phyloP scores from a whole-genome alignment of 2,888 invertebrate species.

The Dendrolimus houi region DNA sequence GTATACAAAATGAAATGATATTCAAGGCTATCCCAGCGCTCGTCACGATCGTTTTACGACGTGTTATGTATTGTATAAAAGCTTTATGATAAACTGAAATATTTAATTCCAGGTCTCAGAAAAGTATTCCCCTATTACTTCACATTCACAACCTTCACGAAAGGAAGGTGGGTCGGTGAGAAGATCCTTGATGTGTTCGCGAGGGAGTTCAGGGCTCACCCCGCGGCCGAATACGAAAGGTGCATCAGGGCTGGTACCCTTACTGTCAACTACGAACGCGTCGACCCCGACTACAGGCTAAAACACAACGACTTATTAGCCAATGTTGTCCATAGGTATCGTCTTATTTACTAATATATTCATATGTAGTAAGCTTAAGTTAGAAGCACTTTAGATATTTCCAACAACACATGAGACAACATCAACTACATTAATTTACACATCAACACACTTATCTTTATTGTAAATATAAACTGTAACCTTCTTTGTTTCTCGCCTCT shows the following conservation, averaged over 20 bases:
- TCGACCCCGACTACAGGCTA: slow-evolving; percentile 92
- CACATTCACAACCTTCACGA: slow-evolving; percentile 96
- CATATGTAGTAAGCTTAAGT: background rate
- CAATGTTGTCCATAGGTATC: slow-evolving; percentile 95
- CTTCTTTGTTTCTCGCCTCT: slow-evolving; percentile 28
- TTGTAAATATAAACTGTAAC: slow-evolving; percentile 31
- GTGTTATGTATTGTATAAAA: no score
- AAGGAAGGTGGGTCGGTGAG: slow-evolving; percentile 97
- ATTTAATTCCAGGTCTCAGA: slow-evolving; percentile 82
- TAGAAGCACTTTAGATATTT: slow-evolving; percentile 22
- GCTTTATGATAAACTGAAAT: background rate
- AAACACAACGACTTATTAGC: slow-evolving; percentile 95
- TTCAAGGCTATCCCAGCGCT: no score
- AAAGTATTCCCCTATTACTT: slow-evolving; percentile 99
- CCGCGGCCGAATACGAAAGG: slow-evolving; percentile 93
- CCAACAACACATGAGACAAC: slow-evolving; percentile 18
- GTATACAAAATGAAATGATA: no score
- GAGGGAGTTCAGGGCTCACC: slow-evolving; percentile 95
- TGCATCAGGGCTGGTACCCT: slow-evolving; percentile 94
- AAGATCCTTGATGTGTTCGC: slow-evolving; percentile 95
- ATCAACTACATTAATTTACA: slow-evolving; percentile 7
- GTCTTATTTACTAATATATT: background rate
- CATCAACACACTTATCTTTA: slow-evolving; percentile 13
- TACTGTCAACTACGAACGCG: slow-evolving; percentile 95
- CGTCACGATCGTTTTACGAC: no score